A percentile compares a stretch with the other conserved stretches of the same genome.
Conservation (phyloP, 2,888 invertebrate species). For the Xestia c-nigrum region DNA sequence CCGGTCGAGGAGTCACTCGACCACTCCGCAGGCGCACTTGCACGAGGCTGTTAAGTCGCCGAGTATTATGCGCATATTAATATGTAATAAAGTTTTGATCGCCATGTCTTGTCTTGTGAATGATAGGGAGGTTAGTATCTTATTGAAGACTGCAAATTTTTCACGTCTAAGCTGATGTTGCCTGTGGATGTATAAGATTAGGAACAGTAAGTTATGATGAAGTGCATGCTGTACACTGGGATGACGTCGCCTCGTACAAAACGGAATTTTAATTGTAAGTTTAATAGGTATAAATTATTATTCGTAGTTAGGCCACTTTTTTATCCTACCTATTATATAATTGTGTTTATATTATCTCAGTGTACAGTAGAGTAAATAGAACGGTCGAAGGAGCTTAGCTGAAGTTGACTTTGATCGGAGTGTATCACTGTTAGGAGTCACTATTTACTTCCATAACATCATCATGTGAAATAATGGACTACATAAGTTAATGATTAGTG, state of each 20-base stretch:
- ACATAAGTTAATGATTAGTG: conserved; percentile 86
- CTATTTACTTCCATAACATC: conserved; percentile 84
- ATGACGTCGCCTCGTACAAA: conserved; percentile 57
- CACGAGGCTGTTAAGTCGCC: conserved; percentile 35
- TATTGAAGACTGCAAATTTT: conserved; percentile 89
- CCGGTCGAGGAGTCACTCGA: not conserved
- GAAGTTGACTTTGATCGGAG: conserved; percentile 62
- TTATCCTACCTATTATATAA: conserved; percentile 49
- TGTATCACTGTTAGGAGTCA: conserved; percentile 62
- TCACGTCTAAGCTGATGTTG: conserved; percentile 85
- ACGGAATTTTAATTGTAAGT: conserved; percentile 57
- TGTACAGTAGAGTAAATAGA: conserved; percentile 70
- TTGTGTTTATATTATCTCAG: conserved; percentile 58
- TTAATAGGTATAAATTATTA: conserved; percentile 62
- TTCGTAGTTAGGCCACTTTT: conserved; percentile 61
- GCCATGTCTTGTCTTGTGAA: conserved; percentile 86
- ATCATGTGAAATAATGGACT: conserved; percentile 83
- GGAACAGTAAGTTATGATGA: conserved; percentile 73
- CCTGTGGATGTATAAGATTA: conserved; percentile 81
- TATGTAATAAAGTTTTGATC: conserved; percentile 69
- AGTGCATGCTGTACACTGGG: conserved; percentile 73
- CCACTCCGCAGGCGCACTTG: conserved; percentile 26
- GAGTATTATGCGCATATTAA: conserved; percentile 60
- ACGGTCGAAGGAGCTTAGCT: conserved; percentile 64
- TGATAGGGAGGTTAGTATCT: conserved; percentile 83